Base-by-base conservation (phyloP, 2,113 vertebrate genomes). In the Pomatorhinus ruficollis region DNA sequence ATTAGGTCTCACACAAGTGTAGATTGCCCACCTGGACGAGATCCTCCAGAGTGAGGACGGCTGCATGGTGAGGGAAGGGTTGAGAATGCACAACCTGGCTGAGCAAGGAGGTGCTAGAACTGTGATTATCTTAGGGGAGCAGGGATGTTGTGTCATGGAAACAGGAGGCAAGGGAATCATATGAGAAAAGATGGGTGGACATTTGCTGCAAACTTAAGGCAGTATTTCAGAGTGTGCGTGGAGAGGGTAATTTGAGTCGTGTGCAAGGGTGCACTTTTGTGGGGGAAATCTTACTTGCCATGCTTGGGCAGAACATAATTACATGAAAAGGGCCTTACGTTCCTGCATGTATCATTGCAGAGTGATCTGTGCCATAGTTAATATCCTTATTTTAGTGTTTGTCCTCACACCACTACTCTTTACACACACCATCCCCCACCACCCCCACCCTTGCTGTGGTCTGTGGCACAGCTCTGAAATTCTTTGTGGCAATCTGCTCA, bases 261-360 rank as follows among this genome's bases (percentile, higher is more conserved):
- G 18, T 59, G 17, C 14, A 30, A 57, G 17, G 7, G 15, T 23
- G 6, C 23, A 7, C 15, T 44, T 30, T 22, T 53, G 10, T 12
- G 24, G 9, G 16, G 17, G 10, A 33, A 40, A 50, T 40, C 28
- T 57, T 24, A 5, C 20, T 50, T 11, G 4, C 28, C 0, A 0
- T 23, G 11, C 42, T 77, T 75, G 4, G 20, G 33, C 45, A 37
- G 47, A 56, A 15, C 50, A 8, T 0, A 39, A 7, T 37, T 28
- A 21, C 1, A 2, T 56, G 60, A 27, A 70, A 70, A 45, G 20
- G 33, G 16, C 10, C 4, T 61, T 50, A 5, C 1, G 2, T 47
- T 52, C 35, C 35, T 78, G 20, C 11, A 7, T n/a, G 10, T 52
- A 9, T 56, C 18, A 4, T 52, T 87, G n/a, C 33, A 59, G n/a